These are phyloP conservation scores for Lumbricus terrestris DNA, from an alignment of 2,888 invertebrate species.

Conservation along the genomic window DNA sequence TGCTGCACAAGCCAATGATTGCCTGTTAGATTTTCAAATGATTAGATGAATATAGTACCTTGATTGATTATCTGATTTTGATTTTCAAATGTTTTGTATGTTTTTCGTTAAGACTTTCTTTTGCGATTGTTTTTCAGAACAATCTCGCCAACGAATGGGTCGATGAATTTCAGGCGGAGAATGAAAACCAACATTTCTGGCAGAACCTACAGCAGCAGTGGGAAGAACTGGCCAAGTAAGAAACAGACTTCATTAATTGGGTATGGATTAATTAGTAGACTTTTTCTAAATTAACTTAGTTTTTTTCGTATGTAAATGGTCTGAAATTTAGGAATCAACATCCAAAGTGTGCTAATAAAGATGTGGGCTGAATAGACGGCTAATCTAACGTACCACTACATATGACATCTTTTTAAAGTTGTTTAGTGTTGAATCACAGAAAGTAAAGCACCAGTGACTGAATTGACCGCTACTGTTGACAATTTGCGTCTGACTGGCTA, in stretches of 20 bases:
- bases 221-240: conserved; percentile 66
- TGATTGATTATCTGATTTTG: neutral
- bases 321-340: neutral
- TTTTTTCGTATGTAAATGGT: neutral
- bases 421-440: no score
- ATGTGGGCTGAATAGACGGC: no score
- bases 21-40: neutral
- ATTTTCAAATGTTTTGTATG: neutral
- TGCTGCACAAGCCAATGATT: neutral
- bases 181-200: conserved; percentile 58
- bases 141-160: conserved; percentile 53
- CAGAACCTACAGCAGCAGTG: conserved; percentile 59
- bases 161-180: conserved; percentile 48
- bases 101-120: neutral
- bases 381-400: no score
- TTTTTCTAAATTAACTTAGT: no score
- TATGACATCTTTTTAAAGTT: no score
- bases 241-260: neutral
- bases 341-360: neutral
- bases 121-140: neutral
- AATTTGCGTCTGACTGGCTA: neutral
- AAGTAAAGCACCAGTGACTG: no score
- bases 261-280: no score
- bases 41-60: neutral
- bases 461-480: no score